Conservation (phyloP, 2,797 vertebrate genomes). For the Pangasius krempfi region DNA sequence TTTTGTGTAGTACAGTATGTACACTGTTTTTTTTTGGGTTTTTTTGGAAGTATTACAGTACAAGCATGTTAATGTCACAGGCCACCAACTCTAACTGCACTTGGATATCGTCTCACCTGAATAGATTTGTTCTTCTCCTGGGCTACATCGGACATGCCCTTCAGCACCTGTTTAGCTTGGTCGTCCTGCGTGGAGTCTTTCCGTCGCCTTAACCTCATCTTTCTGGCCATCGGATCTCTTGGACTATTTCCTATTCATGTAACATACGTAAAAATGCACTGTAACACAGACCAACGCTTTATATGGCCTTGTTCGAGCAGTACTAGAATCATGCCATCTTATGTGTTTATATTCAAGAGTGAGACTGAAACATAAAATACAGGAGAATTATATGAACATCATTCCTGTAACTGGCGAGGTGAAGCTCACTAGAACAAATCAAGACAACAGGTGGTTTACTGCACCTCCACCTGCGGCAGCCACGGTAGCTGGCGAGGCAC, state of each 20-base stretch:
- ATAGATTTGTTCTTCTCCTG: constrained; percentile 93
- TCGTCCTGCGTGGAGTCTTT: constrained; percentile 93
- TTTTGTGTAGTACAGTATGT: neutral
- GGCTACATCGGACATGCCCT: constrained; percentile 95
- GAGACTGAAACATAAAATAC: neutral
- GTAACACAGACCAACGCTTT: neutral
- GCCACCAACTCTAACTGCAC: neutral
- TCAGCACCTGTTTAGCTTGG: constrained; percentile 96
- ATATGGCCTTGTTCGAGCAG: neutral
- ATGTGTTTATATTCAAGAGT: neutral
- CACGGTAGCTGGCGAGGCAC: constrained; percentile 90
- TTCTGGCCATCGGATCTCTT: constrained; percentile 89
- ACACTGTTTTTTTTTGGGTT: neutral
- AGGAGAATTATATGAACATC: neutral
- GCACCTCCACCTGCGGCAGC: constrained; percentile 87
- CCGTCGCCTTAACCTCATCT: constrained; percentile 89
- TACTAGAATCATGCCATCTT: neutral
- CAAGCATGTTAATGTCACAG: neutral
- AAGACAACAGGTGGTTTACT: constrained; percentile 4
- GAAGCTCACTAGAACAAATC: neutral
- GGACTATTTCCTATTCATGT: constrained; percentile 78
- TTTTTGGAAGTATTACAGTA: neutral
- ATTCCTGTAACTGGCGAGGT: neutral
- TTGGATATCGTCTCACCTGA: constrained; percentile 75
- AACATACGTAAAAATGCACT: constrained; percentile 2